Base-by-base conservation (phyloP, 2,888 invertebrate species). In the Leucophenga maculata region DNA sequence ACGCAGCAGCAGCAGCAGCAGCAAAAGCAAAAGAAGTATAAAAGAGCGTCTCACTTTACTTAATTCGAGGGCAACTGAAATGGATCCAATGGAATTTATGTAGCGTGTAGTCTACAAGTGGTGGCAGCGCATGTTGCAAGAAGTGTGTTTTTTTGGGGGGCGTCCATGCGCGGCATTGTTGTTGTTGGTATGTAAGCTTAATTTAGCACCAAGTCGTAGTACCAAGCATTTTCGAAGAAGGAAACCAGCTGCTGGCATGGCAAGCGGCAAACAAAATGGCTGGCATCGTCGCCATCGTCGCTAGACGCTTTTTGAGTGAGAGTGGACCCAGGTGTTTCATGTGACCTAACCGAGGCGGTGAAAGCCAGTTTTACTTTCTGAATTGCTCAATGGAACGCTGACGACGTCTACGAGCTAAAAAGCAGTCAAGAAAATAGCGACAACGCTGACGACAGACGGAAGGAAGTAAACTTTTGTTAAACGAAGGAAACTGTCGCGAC, bases 401-500 rank as follows among this genome's bases (percentile, higher is more conserved):
- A 55, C 6, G 11, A 57, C n/a, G 50, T 6, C 32, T 3, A 32
- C n/a, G 8, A 39, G 39, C 39, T 6, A 11, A 39, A 39, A 8
- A 39, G 39, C 11, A 39, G 39, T 39, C 39, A 39, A 39, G 39
- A 39, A 39, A 39, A 39, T 39, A 8, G 39, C 39, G 13, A 50
- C n/a, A 50, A 50, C 18, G 16, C 50, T 16, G 18, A 75, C 75
- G 74, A 46, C 62, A 64, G 31, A 6, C 62, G 67, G 50, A 59
- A 59, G 67, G 60, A 68, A 52, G 18, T 26, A 14, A 83, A 83
- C 78, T 84, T 76, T 82, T 74, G 78, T 74, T 75, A 82, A 80
- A 39, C 39, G 39, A 84, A 79, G 80, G 82, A 85, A 86, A 85
- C 80, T 86, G 86, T 86, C 86, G 86, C 86, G 86, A 83, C 86